Evolutionary conservation across 2,113 vertebrate species (phyloP).

Genomic region (Himantopus leucocephalus): DNA sequence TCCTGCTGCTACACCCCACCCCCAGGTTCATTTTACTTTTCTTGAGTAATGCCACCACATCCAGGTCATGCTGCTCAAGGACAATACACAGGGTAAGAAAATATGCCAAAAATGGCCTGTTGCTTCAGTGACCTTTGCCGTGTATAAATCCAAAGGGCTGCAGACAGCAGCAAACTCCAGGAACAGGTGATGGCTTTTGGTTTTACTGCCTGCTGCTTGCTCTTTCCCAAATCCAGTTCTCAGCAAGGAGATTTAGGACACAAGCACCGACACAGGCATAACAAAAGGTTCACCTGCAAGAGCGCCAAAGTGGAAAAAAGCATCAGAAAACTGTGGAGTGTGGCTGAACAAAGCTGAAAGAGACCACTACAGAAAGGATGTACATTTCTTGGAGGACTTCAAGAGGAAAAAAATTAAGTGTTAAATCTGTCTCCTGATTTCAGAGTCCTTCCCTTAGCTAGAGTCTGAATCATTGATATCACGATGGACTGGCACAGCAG

Average conservation of each 20-base stretch:
- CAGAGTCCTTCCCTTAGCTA: not conserved
- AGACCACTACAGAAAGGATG: not conserved
- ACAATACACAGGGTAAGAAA: not conserved
- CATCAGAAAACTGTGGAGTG: not conserved
- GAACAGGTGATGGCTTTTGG: not conserved
- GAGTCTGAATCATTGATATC: rapidly evolving
- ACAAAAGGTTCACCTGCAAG: not conserved
- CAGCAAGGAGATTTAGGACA: not conserved
- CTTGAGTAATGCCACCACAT: not conserved
- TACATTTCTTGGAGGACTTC: not conserved
- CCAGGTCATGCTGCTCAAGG: not conserved
- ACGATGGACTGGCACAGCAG: not conserved
- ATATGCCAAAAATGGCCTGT: not conserved
- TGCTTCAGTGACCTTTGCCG: not conserved
- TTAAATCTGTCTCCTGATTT: not conserved
- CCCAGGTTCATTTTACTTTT: not conserved
- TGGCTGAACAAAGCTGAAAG: not conserved
- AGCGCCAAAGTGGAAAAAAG: not conserved
- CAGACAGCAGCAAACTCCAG: not conserved
- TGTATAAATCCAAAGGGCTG: not conserved
- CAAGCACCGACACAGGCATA: not conserved
- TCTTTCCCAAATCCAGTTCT: not conserved
- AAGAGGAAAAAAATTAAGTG: not conserved
- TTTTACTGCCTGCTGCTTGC: not conserved
- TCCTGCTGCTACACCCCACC: not conserved